Evolutionary conservation across 2,888 invertebrate genomes (phyloP).

Genomic region (Heliconius ismenius): DNA sequence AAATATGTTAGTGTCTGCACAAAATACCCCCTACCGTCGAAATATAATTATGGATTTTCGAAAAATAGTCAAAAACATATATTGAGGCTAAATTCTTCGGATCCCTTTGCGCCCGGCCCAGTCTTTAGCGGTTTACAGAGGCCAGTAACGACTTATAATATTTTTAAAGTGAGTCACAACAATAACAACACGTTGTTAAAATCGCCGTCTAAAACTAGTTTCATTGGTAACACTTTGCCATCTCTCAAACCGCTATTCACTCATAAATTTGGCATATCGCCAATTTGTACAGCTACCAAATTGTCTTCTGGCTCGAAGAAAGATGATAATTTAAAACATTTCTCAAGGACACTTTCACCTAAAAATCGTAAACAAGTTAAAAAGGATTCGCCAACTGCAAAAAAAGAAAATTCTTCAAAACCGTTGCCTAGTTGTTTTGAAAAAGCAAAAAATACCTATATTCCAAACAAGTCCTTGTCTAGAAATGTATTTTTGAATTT

Average conservation of each 20-base stretch:
- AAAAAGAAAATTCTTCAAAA: slow-evolving; percentile 65
- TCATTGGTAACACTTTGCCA: slow-evolving; percentile 64
- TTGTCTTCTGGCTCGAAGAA: slow-evolving; percentile 57
- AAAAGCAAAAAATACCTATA: slow-evolving; percentile 72
- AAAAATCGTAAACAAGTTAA: slow-evolving; percentile 65
- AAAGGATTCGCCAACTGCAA: slow-evolving; percentile 55
- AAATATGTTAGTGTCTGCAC: slow-evolving; percentile 75
- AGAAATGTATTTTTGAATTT: slow-evolving; percentile 77
- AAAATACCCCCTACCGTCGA: slow-evolving; percentile 70
- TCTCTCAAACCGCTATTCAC: slow-evolving; percentile 71
- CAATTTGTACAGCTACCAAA: slow-evolving; percentile 64
- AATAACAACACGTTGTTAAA: slow-evolving; percentile 73
- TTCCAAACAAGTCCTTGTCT: slow-evolving; percentile 72
- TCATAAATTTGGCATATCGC: slow-evolving; percentile 76
- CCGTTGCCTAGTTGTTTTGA: slow-evolving; percentile 70
- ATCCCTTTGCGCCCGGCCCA: slow-evolving; percentile 78
- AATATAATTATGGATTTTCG: slow-evolving; percentile 69
- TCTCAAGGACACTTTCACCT: slow-evolving; percentile 63
- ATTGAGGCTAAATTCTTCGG: slow-evolving; percentile 66
- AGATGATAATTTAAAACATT: slow-evolving; percentile 60
- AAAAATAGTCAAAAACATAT: slow-evolving; percentile 68
- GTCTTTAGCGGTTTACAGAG: slow-evolving; percentile 77
- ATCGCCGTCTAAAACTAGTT: slow-evolving; percentile 64
- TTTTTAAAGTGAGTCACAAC: slow-evolving; percentile 75
- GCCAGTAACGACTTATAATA: slow-evolving; percentile 72